Percentiles rank a stretch among this genome's conserved stretches.
These are phyloP conservation scores for Drosophila lini DNA, from an alignment of 1,140 invertebrate genomes.

Conservation along the genomic window DNA sequence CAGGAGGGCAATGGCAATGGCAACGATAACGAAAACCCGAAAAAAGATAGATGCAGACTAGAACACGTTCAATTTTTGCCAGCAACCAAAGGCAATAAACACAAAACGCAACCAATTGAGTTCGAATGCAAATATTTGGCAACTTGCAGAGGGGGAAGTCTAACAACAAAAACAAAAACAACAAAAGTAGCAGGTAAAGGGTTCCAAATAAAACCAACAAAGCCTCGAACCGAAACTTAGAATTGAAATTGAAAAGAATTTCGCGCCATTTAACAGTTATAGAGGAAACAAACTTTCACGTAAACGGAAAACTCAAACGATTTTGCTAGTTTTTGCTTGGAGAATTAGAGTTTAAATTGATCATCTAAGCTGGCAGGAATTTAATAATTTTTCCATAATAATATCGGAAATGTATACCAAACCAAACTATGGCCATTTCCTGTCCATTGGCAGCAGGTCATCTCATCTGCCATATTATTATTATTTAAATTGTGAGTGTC, in stretches of 20 bases:
- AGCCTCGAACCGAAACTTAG: constrained; percentile 25
- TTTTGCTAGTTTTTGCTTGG: background rate
- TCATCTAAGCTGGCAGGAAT: background rate
- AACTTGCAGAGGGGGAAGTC: constrained; percentile 28
- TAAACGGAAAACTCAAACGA: background rate
- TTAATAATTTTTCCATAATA: background rate
- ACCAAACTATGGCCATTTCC: background rate
- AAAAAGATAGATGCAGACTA: constrained; percentile 36
- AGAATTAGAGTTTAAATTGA: background rate
- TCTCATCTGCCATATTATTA: constrained; percentile 17
- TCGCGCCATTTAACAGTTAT: constrained; percentile 74
- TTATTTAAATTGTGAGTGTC: constrained; percentile 58
- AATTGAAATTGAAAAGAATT: constrained; percentile 79
- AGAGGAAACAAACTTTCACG: background rate
- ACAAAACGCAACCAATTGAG: constrained; percentile 79
- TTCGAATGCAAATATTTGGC: constrained; percentile 79
- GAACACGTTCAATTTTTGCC: constrained; percentile 58
- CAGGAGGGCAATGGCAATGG: constrained; percentile 12
- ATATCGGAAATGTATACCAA: background rate
- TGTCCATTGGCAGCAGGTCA: background rate
- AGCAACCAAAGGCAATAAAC: constrained; percentile 72
- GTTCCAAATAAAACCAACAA: constrained; percentile 1
- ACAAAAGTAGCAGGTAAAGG: constrained; percentile 18
- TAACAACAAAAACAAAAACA: constrained; percentile 38
- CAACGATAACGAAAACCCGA: constrained; percentile 11